Evolutionary conservation across 2,113 vertebrate genomes (phyloP), one percentile per base, ranked within the genome.

Genomic region (Strigops habroptila): DNA sequence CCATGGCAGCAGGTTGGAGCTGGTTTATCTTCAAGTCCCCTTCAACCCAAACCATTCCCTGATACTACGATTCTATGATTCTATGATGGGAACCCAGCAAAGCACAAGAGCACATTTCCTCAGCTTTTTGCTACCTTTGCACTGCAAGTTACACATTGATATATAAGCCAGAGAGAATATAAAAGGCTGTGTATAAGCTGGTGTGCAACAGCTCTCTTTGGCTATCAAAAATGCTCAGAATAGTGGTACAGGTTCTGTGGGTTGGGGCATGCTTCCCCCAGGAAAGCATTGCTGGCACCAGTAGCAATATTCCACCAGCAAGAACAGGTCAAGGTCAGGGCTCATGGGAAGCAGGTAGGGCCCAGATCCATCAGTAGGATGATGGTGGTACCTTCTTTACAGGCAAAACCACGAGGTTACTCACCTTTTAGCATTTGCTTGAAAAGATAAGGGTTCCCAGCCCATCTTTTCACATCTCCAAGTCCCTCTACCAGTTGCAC

Each of bases 161-260:
- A 44, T 1, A 22, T 18, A 30, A 62, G 25, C 18, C 46, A 2
- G 12, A 62, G n/a, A 25, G 28, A 35, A 8, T 33, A 24, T 7
- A 37, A 31, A 43, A 46, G 23, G 43, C 51, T 39, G 44, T 0
- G 10, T 2, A 16, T 2, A 28, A 53, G 0, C 22, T 5, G 14
- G 7, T 21, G 55, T 46, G 30, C 27, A 9, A 25, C 35, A 24
- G 43, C 37, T 3, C 48, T 23, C 28, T 18, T 16, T 39, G 46
- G 12, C 4, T n/a, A 83, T 5, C 16, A 12, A 3, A 24, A 5
- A 43, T 33, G 31, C 43, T 30, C 55, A 24, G 4, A 18, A 27
- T 1, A 16, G 7, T 7, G 37, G 12, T 11, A 7, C 2, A 18
- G 31, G 44, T 11, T 13, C 37, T n/a, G 60, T 4, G 49, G 28